A percentile compares a stretch with the other conserved stretches of the same genome.
Evolutionary conservation across 2,113 vertebrate species (phyloP).

Genomic region (Dendropsophus ebraccatus): DNA sequence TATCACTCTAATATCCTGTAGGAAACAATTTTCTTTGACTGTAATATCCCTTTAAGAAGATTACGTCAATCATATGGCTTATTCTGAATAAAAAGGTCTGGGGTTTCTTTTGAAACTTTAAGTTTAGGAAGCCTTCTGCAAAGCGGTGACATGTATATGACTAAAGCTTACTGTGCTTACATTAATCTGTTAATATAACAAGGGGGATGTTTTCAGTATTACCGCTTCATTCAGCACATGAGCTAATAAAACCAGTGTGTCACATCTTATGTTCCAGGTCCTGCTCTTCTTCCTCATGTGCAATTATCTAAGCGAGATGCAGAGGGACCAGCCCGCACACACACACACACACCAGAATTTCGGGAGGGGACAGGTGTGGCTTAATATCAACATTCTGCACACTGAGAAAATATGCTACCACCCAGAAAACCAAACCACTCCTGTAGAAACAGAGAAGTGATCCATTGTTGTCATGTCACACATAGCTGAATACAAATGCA

Average conservation of each 20-base stretch:
- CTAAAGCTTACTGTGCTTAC: conserved; percentile 54
- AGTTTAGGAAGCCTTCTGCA: background rate
- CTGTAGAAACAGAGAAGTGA: background rate
- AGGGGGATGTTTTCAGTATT: conserved; percentile 41
- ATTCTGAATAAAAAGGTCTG: no score
- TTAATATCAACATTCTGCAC: conserved; percentile 52
- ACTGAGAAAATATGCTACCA: conserved; percentile 58
- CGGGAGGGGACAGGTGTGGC: conserved; percentile 55
- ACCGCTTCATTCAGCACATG: conserved; percentile 47
- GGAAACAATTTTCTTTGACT: no score
- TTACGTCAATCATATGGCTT: background rate
- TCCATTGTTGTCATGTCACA: conserved; percentile 26
- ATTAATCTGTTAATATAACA: conserved; percentile 39
- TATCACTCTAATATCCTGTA: no score
- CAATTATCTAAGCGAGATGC: conserved; percentile 25
- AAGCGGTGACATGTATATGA: conserved; percentile 37
- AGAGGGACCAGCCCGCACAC: conserved; percentile 49
- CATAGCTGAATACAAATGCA: background rate
- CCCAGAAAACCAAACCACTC: conserved; percentile 42
- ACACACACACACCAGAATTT: conserved; percentile 43
- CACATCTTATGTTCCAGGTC: conserved; percentile 38
- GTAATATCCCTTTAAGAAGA: background rate
- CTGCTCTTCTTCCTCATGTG: conserved; percentile 54
- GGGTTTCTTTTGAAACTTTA: no score
- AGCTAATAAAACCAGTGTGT: conserved; percentile 46